Conservation (phyloP, 1,140 invertebrate genomes). For the Aphelenchoides avenae region DNA sequence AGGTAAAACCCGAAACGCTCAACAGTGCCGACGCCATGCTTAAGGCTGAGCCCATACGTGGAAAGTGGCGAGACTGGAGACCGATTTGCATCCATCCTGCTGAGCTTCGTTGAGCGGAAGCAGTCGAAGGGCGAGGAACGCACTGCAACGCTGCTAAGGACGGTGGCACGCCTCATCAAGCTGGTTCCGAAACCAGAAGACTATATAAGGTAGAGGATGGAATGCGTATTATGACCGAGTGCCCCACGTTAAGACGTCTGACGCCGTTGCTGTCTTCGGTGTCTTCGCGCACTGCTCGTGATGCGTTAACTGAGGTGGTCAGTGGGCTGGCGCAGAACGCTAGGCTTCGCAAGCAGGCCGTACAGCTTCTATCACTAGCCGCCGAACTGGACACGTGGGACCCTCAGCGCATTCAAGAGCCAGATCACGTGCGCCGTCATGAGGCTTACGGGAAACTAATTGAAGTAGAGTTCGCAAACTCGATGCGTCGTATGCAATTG, state of each 20-base stretch:
- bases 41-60: slow-evolving; percentile 13
- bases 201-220: no score
- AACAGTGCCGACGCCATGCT: background rate
- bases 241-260: slow-evolving; percentile 16
- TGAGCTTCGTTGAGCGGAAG: slow-evolving; percentile 17
- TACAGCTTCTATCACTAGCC: slow-evolving; percentile 21
- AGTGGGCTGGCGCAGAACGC: slow-evolving; percentile 1
- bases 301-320: slow-evolving; percentile 7
- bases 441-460: slow-evolving; percentile 73
- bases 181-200: slow-evolving; percentile 5
- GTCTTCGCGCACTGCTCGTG: background rate
- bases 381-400: slow-evolving; percentile 78
- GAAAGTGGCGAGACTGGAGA: slow-evolving; percentile 4
- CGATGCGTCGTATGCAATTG: slow-evolving; percentile 62
- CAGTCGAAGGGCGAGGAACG: slow-evolving; percentile 12
- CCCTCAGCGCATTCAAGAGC: slow-evolving; percentile 78
- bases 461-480: slow-evolving; percentile 7
- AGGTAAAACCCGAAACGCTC: slow-evolving; percentile 1
- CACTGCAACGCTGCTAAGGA: slow-evolving; percentile 3
- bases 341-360: background rate
- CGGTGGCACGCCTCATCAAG: slow-evolving; percentile 12
- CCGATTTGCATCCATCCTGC: slow-evolving; percentile 20
- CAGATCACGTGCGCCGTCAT: slow-evolving; percentile 77
- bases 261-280: slow-evolving; percentile 10
- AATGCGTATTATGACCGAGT: no score